phyloP scores from a whole-genome alignment of 2,113 vertebrate species.

The Carassius auratus region DNA sequence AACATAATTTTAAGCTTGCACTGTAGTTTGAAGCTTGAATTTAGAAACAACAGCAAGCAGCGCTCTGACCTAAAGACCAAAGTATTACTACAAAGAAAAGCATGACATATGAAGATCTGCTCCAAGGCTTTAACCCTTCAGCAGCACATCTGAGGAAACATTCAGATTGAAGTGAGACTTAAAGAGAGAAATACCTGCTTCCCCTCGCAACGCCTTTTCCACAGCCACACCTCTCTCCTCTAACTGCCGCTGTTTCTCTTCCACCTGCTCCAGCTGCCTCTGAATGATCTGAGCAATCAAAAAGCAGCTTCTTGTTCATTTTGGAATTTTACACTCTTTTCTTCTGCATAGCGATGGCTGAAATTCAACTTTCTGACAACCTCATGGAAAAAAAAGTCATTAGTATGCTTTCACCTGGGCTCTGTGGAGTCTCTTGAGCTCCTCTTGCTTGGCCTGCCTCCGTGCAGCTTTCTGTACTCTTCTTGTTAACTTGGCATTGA shows the following conservation, averaged over 20 bases:
- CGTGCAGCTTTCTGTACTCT: conserved; percentile 94
- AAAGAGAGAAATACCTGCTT: conserved; percentile 88
- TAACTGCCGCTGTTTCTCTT: conserved; percentile 96
- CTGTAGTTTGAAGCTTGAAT: neutral
- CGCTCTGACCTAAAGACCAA: neutral
- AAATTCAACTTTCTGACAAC: conserved; percentile 2
- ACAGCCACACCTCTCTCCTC: conserved; percentile 96
- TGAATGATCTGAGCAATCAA: conserved; percentile 87
- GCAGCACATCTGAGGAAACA: neutral
- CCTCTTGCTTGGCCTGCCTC: conserved; percentile 96
- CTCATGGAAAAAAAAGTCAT: neutral
- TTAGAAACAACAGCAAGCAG: neutral
- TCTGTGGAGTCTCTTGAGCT: conserved; percentile 93
- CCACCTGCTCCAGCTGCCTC: conserved; percentile 95
- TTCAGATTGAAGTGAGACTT: neutral
- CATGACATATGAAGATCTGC: neutral
- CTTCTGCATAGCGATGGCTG: neutral
- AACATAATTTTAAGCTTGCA: neutral
- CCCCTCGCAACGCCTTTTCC: conserved; percentile 96
- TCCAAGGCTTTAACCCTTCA: neutral
- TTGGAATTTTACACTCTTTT: neutral
- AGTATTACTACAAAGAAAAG: neutral
- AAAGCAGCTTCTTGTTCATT: neutral
- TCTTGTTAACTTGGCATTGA: conserved; percentile 92
- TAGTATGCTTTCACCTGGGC: conserved; percentile 83